Percentiles rank a stretch among this genome's conserved stretches.
phyloP scores from a whole-genome alignment of 1,140 invertebrate genomes.

The Drosophila ananassae region DNA sequence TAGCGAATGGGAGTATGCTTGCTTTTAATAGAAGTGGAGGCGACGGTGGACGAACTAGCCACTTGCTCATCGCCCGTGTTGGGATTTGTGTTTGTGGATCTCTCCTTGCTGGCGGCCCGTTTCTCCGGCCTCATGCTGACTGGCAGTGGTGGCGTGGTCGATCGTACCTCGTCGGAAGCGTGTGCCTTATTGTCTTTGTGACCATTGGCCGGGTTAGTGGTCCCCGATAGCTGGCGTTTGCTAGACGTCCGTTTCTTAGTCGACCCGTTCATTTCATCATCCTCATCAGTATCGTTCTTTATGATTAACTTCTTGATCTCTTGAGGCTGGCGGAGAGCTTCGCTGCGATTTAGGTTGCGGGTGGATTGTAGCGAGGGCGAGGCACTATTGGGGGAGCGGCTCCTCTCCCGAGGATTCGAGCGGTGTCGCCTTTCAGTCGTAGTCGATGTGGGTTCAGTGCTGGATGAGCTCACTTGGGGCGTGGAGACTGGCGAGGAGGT shows the following conservation, averaged over 20 bases:
- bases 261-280: slow-evolving; percentile 46
- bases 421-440: slow-evolving; percentile 47
- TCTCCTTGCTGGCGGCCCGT: slow-evolving; percentile 39
- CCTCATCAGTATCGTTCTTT: slow-evolving; percentile 78
- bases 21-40: slow-evolving; percentile 39
- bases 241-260: slow-evolving; percentile 39
- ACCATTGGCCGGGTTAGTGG: slow-evolving; percentile 28
- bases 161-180: slow-evolving; percentile 51
- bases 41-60: background rate
- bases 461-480: slow-evolving; percentile 71
- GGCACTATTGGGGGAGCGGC: slow-evolving; percentile 58
- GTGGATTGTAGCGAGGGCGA: slow-evolving; percentile 56
- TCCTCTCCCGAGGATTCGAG: slow-evolving; percentile 43
- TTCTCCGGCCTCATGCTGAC: slow-evolving; percentile 46
- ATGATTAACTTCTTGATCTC: slow-evolving; percentile 79
- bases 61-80: slow-evolving; percentile 1
- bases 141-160: slow-evolving; percentile 72
- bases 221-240: slow-evolving; percentile 22
- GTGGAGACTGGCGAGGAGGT: slow-evolving; percentile 43
- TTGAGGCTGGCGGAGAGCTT: slow-evolving; percentile 72
- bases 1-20: slow-evolving; percentile 77
- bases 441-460: slow-evolving; percentile 61
- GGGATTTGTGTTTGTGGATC: slow-evolving; percentile 7
- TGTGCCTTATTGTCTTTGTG: slow-evolving; percentile 53
- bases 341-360: slow-evolving; percentile 67